These are phyloP conservation scores for Catharus fuscescens DNA, from an alignment of 2,113 vertebrate genomes.

Conservation along the genomic window DNA sequence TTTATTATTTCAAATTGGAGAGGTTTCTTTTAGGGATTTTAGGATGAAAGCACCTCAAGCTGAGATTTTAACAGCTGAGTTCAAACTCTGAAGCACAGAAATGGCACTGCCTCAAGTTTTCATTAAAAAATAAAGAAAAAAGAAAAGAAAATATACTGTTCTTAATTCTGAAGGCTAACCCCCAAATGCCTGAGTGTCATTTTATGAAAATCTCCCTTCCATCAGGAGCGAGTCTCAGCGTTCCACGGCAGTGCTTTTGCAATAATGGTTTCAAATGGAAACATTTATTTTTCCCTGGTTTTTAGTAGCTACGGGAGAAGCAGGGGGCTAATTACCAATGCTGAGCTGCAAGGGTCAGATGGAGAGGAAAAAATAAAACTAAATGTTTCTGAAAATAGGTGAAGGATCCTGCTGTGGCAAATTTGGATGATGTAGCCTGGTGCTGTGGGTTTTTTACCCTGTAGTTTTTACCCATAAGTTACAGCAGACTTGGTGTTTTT, in stretches of 20 bases:
- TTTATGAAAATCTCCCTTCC: slow-evolving; percentile 44
- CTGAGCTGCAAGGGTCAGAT: slow-evolving; percentile 43
- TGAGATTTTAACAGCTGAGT: not conserved
- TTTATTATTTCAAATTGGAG: not conserved
- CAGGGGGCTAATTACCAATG: slow-evolving; percentile 40
- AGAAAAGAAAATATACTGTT: not conserved
- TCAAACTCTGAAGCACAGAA: not conserved
- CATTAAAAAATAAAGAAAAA: not conserved
- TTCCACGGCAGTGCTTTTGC: slow-evolving; percentile 20
- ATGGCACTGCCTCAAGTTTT: not conserved
- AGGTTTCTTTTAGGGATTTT: not conserved
- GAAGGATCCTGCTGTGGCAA: slow-evolving; percentile 21
- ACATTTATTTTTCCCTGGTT: slow-evolving; percentile 40
- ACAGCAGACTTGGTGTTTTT: not conserved
- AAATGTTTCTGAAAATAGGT: slow-evolving; percentile 50
- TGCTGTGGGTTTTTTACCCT: not conserved
- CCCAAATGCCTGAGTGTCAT: slow-evolving; percentile 10
- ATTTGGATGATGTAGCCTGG: slow-evolving; percentile 54
- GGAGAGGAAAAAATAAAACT: slow-evolving; percentile 26
- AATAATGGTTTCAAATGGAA: slow-evolving; percentile 57
- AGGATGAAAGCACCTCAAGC: not conserved
- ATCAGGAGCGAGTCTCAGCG: slow-evolving; percentile 7
- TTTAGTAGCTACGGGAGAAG: slow-evolving; percentile 29
- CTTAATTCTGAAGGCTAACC: slow-evolving; percentile 15
- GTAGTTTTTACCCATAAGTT: not conserved